Conservation (phyloP, 2,888 invertebrate species). For the Parapristionchus giblindavisi region DNA sequence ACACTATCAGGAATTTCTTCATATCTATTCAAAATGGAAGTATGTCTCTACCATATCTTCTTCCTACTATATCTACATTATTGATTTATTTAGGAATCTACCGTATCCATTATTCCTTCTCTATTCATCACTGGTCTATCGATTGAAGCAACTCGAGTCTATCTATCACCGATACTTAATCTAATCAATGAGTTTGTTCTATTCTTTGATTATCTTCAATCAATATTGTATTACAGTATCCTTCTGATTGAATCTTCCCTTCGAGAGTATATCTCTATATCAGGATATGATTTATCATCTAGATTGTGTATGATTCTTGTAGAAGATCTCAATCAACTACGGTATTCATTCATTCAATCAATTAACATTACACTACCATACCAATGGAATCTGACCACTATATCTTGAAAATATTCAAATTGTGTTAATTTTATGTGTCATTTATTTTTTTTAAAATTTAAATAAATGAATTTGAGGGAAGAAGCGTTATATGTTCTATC, state of each 20-base stretch:
- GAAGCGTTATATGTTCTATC: too few species aligned
- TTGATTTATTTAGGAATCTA: neutral
- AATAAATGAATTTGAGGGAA: too few species aligned
- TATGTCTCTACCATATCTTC: neutral
- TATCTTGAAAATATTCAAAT: too few species aligned
- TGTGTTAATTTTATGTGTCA: too few species aligned
- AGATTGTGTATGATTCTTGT: neutral
- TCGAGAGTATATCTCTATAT: neutral
- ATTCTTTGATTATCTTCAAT: neutral
- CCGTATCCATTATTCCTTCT: neutral
- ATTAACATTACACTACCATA: too few species aligned
- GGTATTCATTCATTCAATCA: too few species aligned
- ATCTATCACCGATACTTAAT: neutral
- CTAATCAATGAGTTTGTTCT: neutral
- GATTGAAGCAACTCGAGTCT: neutral
- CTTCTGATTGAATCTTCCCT: neutral
- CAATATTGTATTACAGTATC: neutral
- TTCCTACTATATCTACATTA: neutral
- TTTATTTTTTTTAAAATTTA: too few species aligned
- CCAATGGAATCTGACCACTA: too few species aligned
- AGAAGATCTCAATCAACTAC: conserved; percentile 4
- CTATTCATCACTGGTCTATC: conserved; percentile 10
- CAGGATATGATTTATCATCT: neutral
- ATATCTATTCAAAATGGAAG: conserved; percentile 13
- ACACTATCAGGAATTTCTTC: neutral